Base-by-base conservation (phyloP, 2,888 invertebrate genomes). In the Chrysolina haemoptera region DNA sequence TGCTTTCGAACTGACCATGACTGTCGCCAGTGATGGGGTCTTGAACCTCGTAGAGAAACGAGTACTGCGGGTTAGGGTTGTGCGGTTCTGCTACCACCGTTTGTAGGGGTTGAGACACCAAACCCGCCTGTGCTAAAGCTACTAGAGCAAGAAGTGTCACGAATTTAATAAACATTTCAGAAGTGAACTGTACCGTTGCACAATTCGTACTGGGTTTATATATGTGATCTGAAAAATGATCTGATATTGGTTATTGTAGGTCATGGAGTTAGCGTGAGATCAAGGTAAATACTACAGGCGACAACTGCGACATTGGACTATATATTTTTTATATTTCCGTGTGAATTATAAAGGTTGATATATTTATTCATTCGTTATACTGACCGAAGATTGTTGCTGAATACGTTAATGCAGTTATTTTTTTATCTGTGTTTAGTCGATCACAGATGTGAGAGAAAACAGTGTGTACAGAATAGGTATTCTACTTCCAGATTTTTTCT, bases 41-140 rank as follows among this genome's bases (percentile, higher is more conserved):
- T 83, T 92, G 91, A 75, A 93, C 92, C 80, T 92, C 92, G 84
- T 93, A 93, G 48, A 92, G 91, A 86, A 91, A 93, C 40, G 91
- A 91, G 84, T 93, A 93, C 85, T 92, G 92, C 9, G 93, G 93
- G 83, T 91, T 90, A 3, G 91, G 91, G 82, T 92, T 91, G 85
- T 90, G 91, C 59, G 90, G 77, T 64, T 82, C 82, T 9, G 80
- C 71, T 1, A 82, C 69, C 43, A 79, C 90, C 9, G 90, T 89
- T 41, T 84, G 88, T 77, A 89, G 87, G 16, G 86, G n/a, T 35
- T 72, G 71, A 0, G 68, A 6, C 35, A 72, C n/a, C 43, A 72
- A 55, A 12, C 72, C 72, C 2, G 68, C 68, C 0, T 50, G 67
- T 35, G 63, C 64, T 12, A 68, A 55, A 4, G 55, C 22, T 1